Conservation (phyloP, 2,888 invertebrate species). For the Coremacera marginata region DNA sequence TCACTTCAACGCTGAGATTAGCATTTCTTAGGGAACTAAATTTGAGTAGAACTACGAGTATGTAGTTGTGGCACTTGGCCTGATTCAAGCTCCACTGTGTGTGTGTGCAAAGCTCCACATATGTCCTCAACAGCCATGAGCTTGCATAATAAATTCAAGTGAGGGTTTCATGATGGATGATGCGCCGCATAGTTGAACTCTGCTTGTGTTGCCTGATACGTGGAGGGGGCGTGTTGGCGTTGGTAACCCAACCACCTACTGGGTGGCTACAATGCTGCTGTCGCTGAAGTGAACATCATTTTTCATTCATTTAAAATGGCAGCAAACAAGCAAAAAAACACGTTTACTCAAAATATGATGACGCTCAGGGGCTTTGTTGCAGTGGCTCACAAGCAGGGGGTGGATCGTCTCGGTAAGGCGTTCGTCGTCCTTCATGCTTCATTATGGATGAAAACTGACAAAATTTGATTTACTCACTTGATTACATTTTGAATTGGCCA, state of each 20-base stretch:
- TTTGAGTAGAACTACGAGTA: not conserved
- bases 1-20: slow-evolving; percentile 32
- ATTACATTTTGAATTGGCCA: slow-evolving; percentile 50
- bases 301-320: slow-evolving; percentile 62
- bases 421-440: slow-evolving; percentile 29
- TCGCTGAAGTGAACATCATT: slow-evolving; percentile 54
- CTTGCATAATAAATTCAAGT: slow-evolving; percentile 60
- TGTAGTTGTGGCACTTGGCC: not conserved
- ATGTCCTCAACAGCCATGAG: slow-evolving; percentile 52
- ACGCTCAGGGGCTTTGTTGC: slow-evolving; percentile 28
- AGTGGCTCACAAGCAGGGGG: slow-evolving; percentile 17
- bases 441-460: slow-evolving; percentile 57
- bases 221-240: slow-evolving; percentile 12
- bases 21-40: slow-evolving; percentile 23
- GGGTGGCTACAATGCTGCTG: not conserved
- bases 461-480: slow-evolving; percentile 67
- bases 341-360: not conserved
- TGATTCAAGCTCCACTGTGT: not conserved
- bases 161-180: slow-evolving; percentile 63
- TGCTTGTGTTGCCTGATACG: not conserved
- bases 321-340: slow-evolving; percentile 31
- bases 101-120: slow-evolving; percentile 13
- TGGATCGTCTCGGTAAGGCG: slow-evolving; percentile 45
- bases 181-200: slow-evolving; percentile 34
- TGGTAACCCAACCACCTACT: not conserved